Evolutionary conservation across 2,113 vertebrate species (phyloP).

Genomic region (Neolamprologus modestus): DNA sequence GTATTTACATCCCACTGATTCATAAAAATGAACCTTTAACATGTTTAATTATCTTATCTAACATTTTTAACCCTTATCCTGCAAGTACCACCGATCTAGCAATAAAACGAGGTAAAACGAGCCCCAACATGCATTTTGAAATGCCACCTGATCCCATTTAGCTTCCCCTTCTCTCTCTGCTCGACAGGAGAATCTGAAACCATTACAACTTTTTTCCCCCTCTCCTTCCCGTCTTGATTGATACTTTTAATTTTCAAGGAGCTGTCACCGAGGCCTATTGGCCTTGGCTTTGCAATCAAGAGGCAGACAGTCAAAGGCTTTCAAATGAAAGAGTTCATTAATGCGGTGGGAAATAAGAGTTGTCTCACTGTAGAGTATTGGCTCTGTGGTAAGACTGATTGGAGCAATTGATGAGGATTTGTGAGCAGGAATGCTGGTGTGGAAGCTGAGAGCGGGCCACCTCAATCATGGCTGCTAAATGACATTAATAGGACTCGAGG

Average conservation of each 20-base stretch:
- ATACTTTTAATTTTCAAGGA: constrained; percentile 66
- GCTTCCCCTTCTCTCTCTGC: not conserved
- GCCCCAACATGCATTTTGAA: not conserved
- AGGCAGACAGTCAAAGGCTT: constrained; percentile 46
- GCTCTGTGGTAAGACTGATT: constrained; percentile 35
- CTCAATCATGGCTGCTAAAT: constrained; percentile 53
- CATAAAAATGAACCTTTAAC: not conserved
- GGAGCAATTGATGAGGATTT: constrained; percentile 60
- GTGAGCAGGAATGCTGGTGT: constrained; percentile 16
- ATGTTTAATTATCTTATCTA: not conserved
- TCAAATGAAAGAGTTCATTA: constrained; percentile 63
- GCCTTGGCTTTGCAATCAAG: constrained; percentile 54
- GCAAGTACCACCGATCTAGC: not conserved
- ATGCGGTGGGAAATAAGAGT: constrained; percentile 52
- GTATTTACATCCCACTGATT: not conserved
- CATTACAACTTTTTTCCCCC: not conserved
- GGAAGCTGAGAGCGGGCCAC: not conserved
- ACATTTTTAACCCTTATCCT: not conserved
- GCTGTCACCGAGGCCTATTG: constrained; percentile 38
- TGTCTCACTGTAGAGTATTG: constrained; percentile 34
- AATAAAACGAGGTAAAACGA: not conserved
- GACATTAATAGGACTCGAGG: constrained; percentile 44
- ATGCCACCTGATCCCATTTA: not conserved
- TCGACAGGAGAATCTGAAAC: not conserved
- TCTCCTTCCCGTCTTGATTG: constrained; percentile 38